A percentile compares a stretch with the other conserved stretches of the same genome.
phyloP scores from a whole-genome alignment of 2,113 vertebrate species.

The Engystomops pustulosus region DNA sequence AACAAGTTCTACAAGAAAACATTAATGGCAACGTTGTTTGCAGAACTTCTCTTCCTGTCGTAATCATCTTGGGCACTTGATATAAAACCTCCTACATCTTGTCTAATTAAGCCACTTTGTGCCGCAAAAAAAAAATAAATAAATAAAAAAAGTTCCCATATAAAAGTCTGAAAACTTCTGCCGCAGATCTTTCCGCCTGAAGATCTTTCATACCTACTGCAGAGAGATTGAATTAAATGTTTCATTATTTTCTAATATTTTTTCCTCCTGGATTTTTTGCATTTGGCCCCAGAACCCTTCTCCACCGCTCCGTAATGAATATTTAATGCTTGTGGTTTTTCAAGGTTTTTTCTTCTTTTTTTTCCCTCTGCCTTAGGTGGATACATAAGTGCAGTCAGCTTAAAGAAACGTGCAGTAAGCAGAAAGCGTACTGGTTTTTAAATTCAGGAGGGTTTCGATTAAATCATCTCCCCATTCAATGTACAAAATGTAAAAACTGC shows the following conservation, averaged over 20 bases:
- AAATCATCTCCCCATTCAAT: not conserved
- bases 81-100: slow-evolving; percentile 1
- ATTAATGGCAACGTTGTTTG: not conserved
- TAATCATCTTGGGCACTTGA: not conserved
- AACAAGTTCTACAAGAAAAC: not conserved
- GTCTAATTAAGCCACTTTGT: not conserved
- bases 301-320: not conserved
- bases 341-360: slow-evolving; percentile 13
- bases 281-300: slow-evolving; percentile 4
- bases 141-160: not conserved
- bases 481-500: not conserved
- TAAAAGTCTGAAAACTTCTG: not conserved
- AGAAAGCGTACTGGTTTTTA: slow-evolving; percentile 27
- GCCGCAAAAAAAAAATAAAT: not conserved
- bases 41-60: not conserved
- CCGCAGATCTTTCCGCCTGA: not conserved
- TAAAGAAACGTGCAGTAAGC: not conserved
- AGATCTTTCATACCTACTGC: not conserved
- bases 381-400: not conserved
- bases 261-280: slow-evolving; percentile 7
- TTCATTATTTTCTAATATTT: slow-evolving; percentile 10
- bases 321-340: slow-evolving; percentile 9
- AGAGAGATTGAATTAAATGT: slow-evolving; percentile 37
- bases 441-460: slow-evolving; percentile 5
- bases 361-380: not conserved